Evolutionary conservation across 2,113 vertebrate genomes (phyloP), one percentile per base, ranked within the genome.

Genomic region (Eleginops maclovinus): DNA sequence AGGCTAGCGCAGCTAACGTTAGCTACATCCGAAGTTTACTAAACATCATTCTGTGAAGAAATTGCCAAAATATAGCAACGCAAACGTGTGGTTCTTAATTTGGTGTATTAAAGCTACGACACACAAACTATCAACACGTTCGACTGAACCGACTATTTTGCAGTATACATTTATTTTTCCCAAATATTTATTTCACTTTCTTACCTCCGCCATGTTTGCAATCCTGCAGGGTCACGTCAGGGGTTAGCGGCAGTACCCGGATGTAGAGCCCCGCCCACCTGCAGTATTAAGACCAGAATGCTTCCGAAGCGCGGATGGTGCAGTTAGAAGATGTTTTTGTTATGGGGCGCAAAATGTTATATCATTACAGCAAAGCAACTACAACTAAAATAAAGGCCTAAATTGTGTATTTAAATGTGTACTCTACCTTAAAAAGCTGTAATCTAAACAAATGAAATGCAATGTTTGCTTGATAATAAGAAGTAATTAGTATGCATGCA

Each of bases 201-300:
- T 91, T 94, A 95, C 94, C 94, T 95, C 94, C 94, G 94, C 94
- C 94, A 95, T 95, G 88, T 94, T 94, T 91, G 93, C 90, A 66
- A 90, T 92, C 84, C 92, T 90, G 81, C 77, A 79, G 91, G 88
- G 91, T 94, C 89, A 92, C 89, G 88, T 87, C 73, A 85, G 83
- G 91, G 93, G 93, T 94, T 91, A 36, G 80, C 44, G 22, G 7
- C 1, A 71, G 83, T 83, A n/a, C 94, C 93, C 94, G 93, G 93
- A 94, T 94, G 87, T 50, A 49, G 49, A 81, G 77, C 83, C 83
- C 91, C 89, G 90, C 89, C 90, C 86, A 90, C 90, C 83, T 46
- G 70, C 82, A 72, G 77, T 56, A 50, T 24, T 8, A 47, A 15
- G 66, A 41, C 13, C 41, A 17, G 9, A 2, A n/a, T 36, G 19